Evolutionary conservation across 2,797 vertebrate genomes (phyloP).

Genomic region (Sciurus carolinensis): DNA sequence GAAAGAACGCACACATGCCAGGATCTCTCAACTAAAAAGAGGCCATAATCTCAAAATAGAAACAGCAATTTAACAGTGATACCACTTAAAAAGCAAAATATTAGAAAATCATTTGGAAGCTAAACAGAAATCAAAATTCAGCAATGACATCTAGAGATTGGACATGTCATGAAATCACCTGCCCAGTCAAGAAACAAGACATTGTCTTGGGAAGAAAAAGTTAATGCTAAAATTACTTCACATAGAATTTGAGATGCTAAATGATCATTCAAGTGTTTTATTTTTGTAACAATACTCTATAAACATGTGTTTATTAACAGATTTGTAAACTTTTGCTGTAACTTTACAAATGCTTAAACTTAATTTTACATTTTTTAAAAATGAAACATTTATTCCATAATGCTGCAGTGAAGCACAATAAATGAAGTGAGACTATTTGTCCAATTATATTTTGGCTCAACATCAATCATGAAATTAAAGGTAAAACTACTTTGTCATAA

Average conservation of each 20-base stretch:
- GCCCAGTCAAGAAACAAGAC: conserved; percentile 79
- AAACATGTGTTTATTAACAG: conserved; percentile 86
- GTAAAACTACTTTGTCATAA: conserved; percentile 80
- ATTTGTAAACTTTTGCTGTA: conserved; percentile 82
- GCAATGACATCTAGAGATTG: conserved; percentile 82
- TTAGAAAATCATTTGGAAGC: conserved; percentile 87
- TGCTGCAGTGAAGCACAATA: conserved; percentile 85
- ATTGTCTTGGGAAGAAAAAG: conserved; percentile 77
- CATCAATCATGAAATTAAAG: conserved; percentile 86
- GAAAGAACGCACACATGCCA: conserved; percentile 75
- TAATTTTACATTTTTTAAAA: conserved; percentile 87
- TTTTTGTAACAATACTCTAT: conserved; percentile 86
- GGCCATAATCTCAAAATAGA: conserved; percentile 73
- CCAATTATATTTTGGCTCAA: conserved; percentile 83
- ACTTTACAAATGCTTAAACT: conserved; percentile 87
- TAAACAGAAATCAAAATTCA: conserved; percentile 84
- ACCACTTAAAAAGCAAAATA: conserved; percentile 85
- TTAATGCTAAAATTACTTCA: conserved; percentile 79
- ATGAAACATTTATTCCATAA: conserved; percentile 86
- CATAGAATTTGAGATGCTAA: conserved; percentile 83
- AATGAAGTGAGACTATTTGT: conserved; percentile 86
- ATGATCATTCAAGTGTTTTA: conserved; percentile 85
- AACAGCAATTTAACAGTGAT: conserved; percentile 81
- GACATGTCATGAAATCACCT: conserved; percentile 76
- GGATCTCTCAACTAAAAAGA: conserved; percentile 75